These are phyloP conservation scores for Drosophila varians DNA, from an alignment of 1,140 invertebrate genomes.

Conservation along the genomic window DNA sequence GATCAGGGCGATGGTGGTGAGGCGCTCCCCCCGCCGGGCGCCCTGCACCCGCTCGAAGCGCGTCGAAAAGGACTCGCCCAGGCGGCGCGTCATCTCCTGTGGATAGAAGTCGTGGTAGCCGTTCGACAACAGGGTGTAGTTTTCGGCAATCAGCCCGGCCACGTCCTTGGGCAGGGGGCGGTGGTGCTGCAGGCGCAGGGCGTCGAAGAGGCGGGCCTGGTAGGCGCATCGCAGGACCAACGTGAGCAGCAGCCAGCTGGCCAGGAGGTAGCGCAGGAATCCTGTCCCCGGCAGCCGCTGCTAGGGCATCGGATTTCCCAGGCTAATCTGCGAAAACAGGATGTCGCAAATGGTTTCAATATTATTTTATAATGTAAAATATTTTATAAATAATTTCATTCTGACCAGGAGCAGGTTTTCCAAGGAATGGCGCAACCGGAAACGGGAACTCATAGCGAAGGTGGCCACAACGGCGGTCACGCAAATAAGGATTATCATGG, in stretches of 20 bases:
- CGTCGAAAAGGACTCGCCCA: conserved; percentile 16
- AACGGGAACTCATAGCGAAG: conserved; percentile 1
- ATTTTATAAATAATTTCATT: no score
- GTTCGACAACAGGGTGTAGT: conserved; percentile 57
- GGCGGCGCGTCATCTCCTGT: conserved; percentile 4
- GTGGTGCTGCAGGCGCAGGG: conserved; percentile 31
- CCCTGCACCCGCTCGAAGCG: conserved; percentile 28
- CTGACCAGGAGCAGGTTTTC: conserved; percentile 31
- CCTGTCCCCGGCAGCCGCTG: conserved; percentile 11
- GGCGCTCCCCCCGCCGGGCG: neutral
- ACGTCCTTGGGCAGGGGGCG: conserved; percentile 39
- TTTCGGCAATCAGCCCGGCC: conserved; percentile 21
- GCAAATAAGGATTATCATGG: conserved; percentile 4
- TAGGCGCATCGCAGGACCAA: conserved; percentile 61
- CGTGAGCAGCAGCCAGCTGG: conserved; percentile 51
- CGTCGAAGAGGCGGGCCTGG: conserved; percentile 62
- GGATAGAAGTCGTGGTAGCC: conserved; percentile 64
- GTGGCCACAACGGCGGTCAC: conserved; percentile 14
- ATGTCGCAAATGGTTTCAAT: no score
- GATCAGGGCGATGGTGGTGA: conserved; percentile 56
- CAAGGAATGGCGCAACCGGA: conserved; percentile 19
- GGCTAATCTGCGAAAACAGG: neutral
- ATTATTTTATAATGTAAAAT: no score
- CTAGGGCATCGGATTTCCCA: conserved; percentile 44
- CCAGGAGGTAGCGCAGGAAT: conserved; percentile 41